A percentile compares a stretch with the other conserved stretches of the same genome.
Evolutionary conservation across 1,140 invertebrate species (phyloP).

Genomic region (Apis dorsata): DNA sequence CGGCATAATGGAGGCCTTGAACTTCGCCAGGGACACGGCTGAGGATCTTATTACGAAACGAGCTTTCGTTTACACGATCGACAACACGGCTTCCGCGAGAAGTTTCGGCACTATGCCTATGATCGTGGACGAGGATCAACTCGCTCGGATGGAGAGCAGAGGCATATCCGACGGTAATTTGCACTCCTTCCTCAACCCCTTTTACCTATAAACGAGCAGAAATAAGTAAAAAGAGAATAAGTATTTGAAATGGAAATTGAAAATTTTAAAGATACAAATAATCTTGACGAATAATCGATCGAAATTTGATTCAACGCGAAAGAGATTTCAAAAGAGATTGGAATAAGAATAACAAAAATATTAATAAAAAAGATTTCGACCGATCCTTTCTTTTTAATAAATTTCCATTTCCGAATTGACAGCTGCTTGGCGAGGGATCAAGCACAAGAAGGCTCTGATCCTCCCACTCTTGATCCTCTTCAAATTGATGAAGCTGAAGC

Average conservation of each 20-base stretch:
- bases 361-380: no score
- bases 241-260: no score
- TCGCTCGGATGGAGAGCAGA: constrained; percentile 58
- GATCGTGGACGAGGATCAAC: constrained; percentile 75
- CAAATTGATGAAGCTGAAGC: constrained; percentile 83
- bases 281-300: no score
- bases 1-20: constrained; percentile 69
- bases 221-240: no score
- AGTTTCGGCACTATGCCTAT: constrained; percentile 65
- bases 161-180: constrained; percentile 36
- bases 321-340: no score
- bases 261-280: no score
- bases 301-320: no score
- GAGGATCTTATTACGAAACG: constrained; percentile 76
- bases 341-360: no score
- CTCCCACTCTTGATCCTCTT: constrained; percentile 83
- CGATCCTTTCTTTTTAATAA: no score
- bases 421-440: constrained; percentile 75
- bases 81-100: constrained; percentile 66
- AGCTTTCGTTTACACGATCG: constrained; percentile 75
- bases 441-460: constrained; percentile 83
- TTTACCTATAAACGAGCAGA: no score
- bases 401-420: neutral
- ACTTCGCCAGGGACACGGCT: constrained; percentile 70
- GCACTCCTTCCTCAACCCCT: neutral